Conservation (phyloP, 1,140 invertebrate genomes). For the Tribolium castaneum region DNA sequence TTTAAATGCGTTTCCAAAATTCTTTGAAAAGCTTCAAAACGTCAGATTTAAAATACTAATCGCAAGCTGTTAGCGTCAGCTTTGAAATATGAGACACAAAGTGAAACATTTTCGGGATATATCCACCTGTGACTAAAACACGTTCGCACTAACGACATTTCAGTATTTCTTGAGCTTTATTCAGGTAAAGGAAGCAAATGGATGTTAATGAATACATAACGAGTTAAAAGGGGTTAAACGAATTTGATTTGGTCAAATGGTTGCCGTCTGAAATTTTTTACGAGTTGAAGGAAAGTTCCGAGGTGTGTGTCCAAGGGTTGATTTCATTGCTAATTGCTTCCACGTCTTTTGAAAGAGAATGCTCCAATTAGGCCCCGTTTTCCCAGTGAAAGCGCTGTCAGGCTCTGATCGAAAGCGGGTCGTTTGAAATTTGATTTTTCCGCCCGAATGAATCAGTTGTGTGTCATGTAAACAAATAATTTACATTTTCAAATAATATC, state of each 20-base stretch:
- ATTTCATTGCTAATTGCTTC: background rate
- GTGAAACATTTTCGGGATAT: background rate
- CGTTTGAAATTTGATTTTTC: constrained; percentile 28
- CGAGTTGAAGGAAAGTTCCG: background rate
- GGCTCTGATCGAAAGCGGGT: background rate
- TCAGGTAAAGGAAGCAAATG: background rate
- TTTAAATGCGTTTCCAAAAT: background rate
- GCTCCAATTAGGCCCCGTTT: background rate
- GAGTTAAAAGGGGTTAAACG: background rate
- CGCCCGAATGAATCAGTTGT: constrained; percentile 10
- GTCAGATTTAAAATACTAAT: background rate
- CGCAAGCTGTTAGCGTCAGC: background rate
- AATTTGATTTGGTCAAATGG: background rate
- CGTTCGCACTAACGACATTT: background rate
- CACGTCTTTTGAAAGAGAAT: background rate
- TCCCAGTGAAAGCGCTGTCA: background rate
- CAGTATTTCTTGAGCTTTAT: background rate
- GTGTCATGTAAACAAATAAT: constrained; percentile 32
- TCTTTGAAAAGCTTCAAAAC: background rate
- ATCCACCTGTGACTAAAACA: background rate
- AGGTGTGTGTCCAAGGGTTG: background rate
- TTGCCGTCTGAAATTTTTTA: background rate
- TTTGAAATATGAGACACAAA: background rate
- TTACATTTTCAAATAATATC: constrained; percentile 27
- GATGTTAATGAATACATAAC: background rate